Conservation (phyloP, 2,888 invertebrate genomes). For the Caprella mutica region DNA sequence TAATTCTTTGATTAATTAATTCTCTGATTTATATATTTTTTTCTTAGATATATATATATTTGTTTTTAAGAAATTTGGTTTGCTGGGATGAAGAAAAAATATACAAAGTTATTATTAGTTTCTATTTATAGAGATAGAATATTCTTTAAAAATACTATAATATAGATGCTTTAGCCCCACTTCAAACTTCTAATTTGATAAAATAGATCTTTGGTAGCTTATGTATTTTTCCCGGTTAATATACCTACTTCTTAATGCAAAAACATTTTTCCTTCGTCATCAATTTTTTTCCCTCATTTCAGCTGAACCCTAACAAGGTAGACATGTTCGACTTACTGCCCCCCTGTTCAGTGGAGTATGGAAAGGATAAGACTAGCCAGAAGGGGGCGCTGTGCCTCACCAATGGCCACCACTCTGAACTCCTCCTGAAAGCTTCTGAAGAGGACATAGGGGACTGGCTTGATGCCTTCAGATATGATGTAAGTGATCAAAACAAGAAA, state of each 20-base stretch:
- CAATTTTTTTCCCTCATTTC: too few relatives aligned
- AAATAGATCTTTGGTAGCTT: too few relatives aligned
- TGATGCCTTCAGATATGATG: slow-evolving; percentile 11
- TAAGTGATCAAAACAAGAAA: slow-evolving; percentile 9
- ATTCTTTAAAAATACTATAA: not conserved
- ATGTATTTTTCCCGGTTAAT: too few relatives aligned
- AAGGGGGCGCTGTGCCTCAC: slow-evolving; percentile 16
- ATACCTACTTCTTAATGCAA: too few relatives aligned
- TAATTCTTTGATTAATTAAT: too few relatives aligned
- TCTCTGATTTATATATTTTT: not conserved
- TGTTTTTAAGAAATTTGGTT: not conserved
- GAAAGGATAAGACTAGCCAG: slow-evolving; percentile 22
- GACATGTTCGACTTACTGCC: too few relatives aligned
- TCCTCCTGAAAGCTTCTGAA: slow-evolving; percentile 27
- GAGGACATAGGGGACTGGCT: slow-evolving; percentile 16
- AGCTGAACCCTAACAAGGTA: too few relatives aligned
- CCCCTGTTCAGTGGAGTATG: too few relatives aligned
- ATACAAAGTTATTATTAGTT: not conserved
- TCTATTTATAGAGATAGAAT: not conserved
- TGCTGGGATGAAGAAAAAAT: not conserved
- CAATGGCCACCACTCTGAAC: slow-evolving; percentile 23
- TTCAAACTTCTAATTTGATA: too few relatives aligned
- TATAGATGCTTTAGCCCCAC: too few relatives aligned
- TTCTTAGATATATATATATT: not conserved
- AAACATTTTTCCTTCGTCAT: too few relatives aligned